Conservation (phyloP, 2,888 invertebrate species). For the Ceriagrion tenellum region DNA sequence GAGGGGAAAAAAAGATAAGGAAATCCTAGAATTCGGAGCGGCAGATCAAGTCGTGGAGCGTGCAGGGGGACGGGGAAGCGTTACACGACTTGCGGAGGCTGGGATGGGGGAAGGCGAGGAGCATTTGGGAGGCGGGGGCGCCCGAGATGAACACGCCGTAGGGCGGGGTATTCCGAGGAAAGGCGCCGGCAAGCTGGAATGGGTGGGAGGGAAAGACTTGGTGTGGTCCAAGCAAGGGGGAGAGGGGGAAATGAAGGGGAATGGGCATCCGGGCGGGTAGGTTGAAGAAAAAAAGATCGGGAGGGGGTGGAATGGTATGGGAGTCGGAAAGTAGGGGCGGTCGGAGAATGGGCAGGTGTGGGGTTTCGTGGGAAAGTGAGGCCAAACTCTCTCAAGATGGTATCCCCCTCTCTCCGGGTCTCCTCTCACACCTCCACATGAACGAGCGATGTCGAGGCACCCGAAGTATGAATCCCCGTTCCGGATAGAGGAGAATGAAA, state of each 20-base stretch:
- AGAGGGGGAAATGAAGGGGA: not conserved
- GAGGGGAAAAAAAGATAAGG: not conserved
- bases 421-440: no score
- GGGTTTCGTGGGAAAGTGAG: slow-evolving; percentile 58
- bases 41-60: not conserved
- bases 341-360: slow-evolving; percentile 37
- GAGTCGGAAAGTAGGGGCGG: not conserved
- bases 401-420: not conserved
- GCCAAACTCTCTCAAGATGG: not conserved
- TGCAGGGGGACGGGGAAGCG: not conserved
- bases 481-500: not conserved
- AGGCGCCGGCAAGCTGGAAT: not conserved
- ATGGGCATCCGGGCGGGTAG: not conserved
- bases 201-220: not conserved
- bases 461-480: not conserved
- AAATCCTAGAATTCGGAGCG: not conserved
- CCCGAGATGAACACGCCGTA: no score
- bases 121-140: not conserved
- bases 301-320: not conserved
- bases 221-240: not conserved
- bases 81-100: not conserved
- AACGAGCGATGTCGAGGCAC: not conserved
- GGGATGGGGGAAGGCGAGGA: not conserved
- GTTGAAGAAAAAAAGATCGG: not conserved
- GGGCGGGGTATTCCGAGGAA: not conserved